Percentiles rank a stretch among this genome's conserved stretches.
These are phyloP conservation scores for Acanthosepion lycidas DNA, from an alignment of 2,888 invertebrate genomes.

Conservation along the genomic window DNA sequence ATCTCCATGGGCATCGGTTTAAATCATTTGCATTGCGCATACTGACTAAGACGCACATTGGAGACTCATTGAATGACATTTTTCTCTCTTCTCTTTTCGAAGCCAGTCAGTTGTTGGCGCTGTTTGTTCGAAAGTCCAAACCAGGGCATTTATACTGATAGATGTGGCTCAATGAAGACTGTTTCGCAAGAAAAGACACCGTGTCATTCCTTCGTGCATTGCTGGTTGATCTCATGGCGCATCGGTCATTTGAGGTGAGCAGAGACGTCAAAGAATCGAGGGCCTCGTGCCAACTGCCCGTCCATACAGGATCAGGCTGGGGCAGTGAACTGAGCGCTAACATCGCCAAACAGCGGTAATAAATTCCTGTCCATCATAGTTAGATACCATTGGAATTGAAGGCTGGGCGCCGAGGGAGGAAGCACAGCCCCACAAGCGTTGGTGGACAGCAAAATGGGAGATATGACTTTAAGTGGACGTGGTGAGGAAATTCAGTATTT, in stretches of 20 bases:
- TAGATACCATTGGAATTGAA: constrained; percentile 4
- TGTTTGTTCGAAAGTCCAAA: not conserved
- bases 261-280: not conserved
- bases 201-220: constrained; percentile 17
- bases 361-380: constrained; percentile 13
- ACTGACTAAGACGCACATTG: not conserved
- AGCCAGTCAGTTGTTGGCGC: constrained; percentile 16
- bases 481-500: not conserved
- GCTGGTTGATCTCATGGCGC: constrained; percentile 15
- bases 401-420: not conserved
- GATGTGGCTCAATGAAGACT: constrained; percentile 33
- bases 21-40: not conserved
- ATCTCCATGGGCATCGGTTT: not conserved
- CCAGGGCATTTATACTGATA: constrained; percentile 17
- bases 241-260: constrained; percentile 15
- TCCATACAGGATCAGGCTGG: constrained; percentile 6
- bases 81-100: constrained; percentile 17
- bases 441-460: not conserved
- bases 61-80: not conserved
- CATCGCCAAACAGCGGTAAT: constrained; percentile 33
- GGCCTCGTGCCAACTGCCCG: constrained; percentile 33
- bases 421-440: not conserved
- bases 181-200: constrained; percentile 33
- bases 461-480: not conserved
- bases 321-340: constrained; percentile 16